phyloP scores from a whole-genome alignment of 2,888 invertebrate genomes.

The Spodoptera littoralis region DNA sequence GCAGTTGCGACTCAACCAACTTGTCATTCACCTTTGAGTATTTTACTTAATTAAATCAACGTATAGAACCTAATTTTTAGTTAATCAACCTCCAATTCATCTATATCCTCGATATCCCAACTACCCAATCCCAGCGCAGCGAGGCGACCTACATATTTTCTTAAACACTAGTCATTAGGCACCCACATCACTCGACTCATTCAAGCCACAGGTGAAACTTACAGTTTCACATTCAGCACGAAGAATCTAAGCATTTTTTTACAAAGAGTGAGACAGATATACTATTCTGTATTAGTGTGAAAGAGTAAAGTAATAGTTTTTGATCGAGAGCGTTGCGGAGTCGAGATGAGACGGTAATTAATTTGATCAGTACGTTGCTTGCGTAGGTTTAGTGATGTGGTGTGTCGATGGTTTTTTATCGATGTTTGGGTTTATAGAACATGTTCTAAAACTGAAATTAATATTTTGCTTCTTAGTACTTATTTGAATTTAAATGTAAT shows the following conservation, averaged over 20 bases:
- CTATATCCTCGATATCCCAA: neutral
- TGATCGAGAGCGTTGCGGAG: slow-evolving; percentile 73
- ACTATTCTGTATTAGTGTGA: slow-evolving; percentile 52
- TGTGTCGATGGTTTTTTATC: slow-evolving; percentile 57
- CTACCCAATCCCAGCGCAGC: slow-evolving; percentile 20
- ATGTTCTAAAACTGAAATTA: too few relatives aligned
- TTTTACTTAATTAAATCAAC: too few relatives aligned
- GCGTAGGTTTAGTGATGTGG: slow-evolving; percentile 70
- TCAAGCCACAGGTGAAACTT: slow-evolving; percentile 82
- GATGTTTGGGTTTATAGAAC: slow-evolving; percentile 1
- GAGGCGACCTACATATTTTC: slow-evolving; percentile 46
- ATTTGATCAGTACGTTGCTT: slow-evolving; percentile 85
- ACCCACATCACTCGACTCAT: slow-evolving; percentile 72
- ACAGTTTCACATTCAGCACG: slow-evolving; percentile 83
- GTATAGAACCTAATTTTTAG: too few relatives aligned
- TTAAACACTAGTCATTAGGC: slow-evolving; percentile 39
- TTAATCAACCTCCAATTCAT: too few relatives aligned
- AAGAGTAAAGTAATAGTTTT: slow-evolving; percentile 70
- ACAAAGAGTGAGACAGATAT: slow-evolving; percentile 58
- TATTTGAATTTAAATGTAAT: too few relatives aligned
- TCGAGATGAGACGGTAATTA: slow-evolving; percentile 86
- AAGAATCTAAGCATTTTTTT: slow-evolving; percentile 78
- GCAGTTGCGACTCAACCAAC: too few relatives aligned
- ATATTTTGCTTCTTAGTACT: too few relatives aligned
- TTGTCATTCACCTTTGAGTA: too few relatives aligned